phyloP scores from a whole-genome alignment of 2,888 invertebrate genomes.

The Unio pictorum region DNA sequence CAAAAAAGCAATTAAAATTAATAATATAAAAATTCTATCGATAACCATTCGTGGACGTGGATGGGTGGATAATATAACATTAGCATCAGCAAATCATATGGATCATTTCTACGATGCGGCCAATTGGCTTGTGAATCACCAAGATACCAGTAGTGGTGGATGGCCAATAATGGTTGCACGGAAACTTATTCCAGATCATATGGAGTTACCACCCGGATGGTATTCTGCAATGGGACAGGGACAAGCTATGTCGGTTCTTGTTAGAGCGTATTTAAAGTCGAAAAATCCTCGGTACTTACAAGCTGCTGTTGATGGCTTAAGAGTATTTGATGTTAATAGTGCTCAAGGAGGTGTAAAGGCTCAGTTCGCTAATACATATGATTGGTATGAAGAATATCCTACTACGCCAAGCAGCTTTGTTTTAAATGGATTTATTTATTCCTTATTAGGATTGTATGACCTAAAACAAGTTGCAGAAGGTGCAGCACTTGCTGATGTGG shows the following conservation, averaged over 20 bases:
- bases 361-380: slow-evolving; percentile 84
- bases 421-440: slow-evolving; percentile 98
- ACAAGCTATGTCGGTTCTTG: slow-evolving; percentile 91
- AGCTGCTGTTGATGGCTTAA: slow-evolving; percentile 86
- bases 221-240: slow-evolving; percentile 99
- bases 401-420: slow-evolving; percentile 93
- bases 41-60: slow-evolving; percentile 67
- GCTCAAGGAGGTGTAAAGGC: slow-evolving; percentile 61
- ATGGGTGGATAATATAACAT: slow-evolving; percentile 64
- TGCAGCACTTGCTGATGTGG: slow-evolving; percentile 78
- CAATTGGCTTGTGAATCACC: slow-evolving; percentile 91
- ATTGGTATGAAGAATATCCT: slow-evolving; percentile 99
- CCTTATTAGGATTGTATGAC: slow-evolving; percentile 95
- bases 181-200: slow-evolving; percentile 54
- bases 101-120: slow-evolving; percentile 93
- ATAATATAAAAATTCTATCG: slow-evolving; percentile 48
- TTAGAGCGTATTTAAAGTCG: slow-evolving; percentile 87
- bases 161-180: slow-evolving; percentile 90
- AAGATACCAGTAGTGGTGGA: slow-evolving; percentile 88
- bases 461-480: slow-evolving; percentile 83
- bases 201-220: slow-evolving; percentile 85
- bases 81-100: slow-evolving; percentile 84
- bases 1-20: slow-evolving; percentile 39
- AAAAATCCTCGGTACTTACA: slow-evolving; percentile 81
- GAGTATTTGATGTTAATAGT: slow-evolving; percentile 77